Evolutionary conservation across 1,140 invertebrate genomes (phyloP), one percentile per base, ranked within the genome.

Genomic region (Heliothis virescens): DNA sequence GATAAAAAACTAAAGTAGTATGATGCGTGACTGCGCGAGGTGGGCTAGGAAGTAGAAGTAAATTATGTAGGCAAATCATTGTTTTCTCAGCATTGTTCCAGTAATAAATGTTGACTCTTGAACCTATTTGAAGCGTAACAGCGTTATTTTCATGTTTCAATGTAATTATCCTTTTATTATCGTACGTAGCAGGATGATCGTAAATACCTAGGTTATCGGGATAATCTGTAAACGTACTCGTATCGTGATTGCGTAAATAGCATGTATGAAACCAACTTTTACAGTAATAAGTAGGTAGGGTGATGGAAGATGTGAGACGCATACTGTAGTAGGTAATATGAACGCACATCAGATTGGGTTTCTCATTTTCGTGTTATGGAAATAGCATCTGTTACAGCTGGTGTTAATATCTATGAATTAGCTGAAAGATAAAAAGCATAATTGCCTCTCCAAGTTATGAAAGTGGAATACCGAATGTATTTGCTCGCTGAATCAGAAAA

Each of bases 1-100:
- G 48, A 60, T 65, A 53, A 80, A 83, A 83, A 83, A 78, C 52
- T 83, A 50, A 80, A 80, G 65, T 80, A 50, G 72, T 74, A 63
- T 76, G 79, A 81, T 83, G 79, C 82, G 81, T 83, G 78, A 77
- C 74, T 63, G 74, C 55, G 62, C 76, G 55, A 41, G 62, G 34
- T 48, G 16, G 29, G 67, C 52, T 62, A 79, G 80, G 60, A 80
- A 79, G 62, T 75, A 15, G 29, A 62, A 67, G 71, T 77, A 48
- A 73, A 81, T 79, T 72, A 74, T 48, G 41, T 74, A 48, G 57
- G 72, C 60, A 74, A 74, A 74, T 60, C 52, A 74, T 57, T 21
- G 18, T 74, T 59, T 74, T 74, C 72, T 18, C 74, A 76, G 47
- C 59, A 76, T 63, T 76, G 72, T 74, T 60, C 12, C 26, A 5